phyloP scores from a whole-genome alignment of 1,140 invertebrate species.

The Cydia pomonella region DNA sequence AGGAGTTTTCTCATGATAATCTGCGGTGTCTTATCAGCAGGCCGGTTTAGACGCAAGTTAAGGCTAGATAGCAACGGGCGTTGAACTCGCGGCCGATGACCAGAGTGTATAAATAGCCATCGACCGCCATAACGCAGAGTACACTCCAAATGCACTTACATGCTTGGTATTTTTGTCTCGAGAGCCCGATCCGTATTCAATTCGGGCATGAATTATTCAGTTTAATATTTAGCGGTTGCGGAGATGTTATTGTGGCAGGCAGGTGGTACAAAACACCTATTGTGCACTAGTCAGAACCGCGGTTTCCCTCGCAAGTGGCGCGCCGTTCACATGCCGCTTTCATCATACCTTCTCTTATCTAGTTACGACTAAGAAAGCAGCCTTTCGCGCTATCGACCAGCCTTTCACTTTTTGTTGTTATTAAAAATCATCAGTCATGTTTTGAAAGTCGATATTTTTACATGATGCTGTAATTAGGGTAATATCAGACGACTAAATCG shows the following conservation, averaged over 20 bases:
- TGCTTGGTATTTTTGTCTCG: constrained; percentile 41
- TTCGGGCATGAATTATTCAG: constrained; percentile 16
- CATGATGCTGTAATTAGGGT: background rate
- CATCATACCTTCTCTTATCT: constrained; percentile 56
- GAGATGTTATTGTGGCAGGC: constrained; percentile 34
- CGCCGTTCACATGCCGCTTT: constrained; percentile 68
- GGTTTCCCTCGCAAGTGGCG: constrained; percentile 51
- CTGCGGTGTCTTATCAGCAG: constrained; percentile 44
- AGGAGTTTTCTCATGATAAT: background rate
- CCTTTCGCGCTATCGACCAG: constrained; percentile 52
- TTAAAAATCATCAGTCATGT: constrained; percentile 50
- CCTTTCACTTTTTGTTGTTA: constrained; percentile 73
- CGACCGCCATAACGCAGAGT: constrained; percentile 44
- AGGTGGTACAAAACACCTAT: constrained; percentile 38
- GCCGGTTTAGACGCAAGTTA: constrained; percentile 44
- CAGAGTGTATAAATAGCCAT: constrained; percentile 58
- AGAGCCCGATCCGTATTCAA: constrained; percentile 35
- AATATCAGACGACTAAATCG: constrained; percentile 1
- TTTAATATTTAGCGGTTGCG: constrained; percentile 25
- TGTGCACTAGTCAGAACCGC: constrained; percentile 37
- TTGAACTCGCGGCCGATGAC: constrained; percentile 49
- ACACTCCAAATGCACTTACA: constrained; percentile 41
- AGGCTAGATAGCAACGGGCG: constrained; percentile 50
- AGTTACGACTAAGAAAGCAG: constrained; percentile 62
- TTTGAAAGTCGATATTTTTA: constrained; percentile 33